Evolutionary conservation across 2,113 vertebrate genomes (phyloP).

Genomic region (Lepus americanus): DNA sequence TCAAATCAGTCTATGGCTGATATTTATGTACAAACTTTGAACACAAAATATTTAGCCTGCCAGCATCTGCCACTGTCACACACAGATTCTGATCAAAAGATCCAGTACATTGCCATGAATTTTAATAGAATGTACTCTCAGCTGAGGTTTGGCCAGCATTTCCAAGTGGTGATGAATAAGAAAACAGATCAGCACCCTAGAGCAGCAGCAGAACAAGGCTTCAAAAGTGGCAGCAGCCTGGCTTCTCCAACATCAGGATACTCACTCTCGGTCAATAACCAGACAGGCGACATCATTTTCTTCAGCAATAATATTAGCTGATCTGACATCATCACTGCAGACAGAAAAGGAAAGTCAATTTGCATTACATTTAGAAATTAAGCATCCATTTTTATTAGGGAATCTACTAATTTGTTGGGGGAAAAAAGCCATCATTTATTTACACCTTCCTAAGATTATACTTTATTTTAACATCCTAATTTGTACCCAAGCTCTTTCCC

Average conservation of each 20-base stretch:
- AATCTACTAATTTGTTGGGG: not conserved
- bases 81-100: conserved; percentile 74
- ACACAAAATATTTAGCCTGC: conserved; percentile 80
- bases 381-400: conserved; percentile 9
- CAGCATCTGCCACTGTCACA: conserved; percentile 70
- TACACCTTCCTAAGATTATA: not conserved
- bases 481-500: not conserved
- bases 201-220: conserved; percentile 58
- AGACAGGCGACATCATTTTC: conserved; percentile 94
- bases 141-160: conserved; percentile 62
- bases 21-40: conserved; percentile 77
- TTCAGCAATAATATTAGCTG: conserved; percentile 95
- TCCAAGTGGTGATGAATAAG: conserved; percentile 58
- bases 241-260: conserved; percentile 51
- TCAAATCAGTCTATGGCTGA: conserved; percentile 61
- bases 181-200: conserved; percentile 46
- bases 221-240: conserved; percentile 19
- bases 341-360: conserved; percentile 71
- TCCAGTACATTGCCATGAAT: conserved; percentile 73
- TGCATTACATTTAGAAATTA: conserved; percentile 32
- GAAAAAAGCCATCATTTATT: not conserved
- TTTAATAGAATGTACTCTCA: conserved; percentile 66
- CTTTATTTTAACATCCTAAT: not conserved
- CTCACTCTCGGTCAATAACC: conserved; percentile 96
- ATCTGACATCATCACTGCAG: conserved; percentile 95